Base-by-base conservation (phyloP, 2,113 vertebrate genomes). In the Lethenteron camtschaticum region DNA sequence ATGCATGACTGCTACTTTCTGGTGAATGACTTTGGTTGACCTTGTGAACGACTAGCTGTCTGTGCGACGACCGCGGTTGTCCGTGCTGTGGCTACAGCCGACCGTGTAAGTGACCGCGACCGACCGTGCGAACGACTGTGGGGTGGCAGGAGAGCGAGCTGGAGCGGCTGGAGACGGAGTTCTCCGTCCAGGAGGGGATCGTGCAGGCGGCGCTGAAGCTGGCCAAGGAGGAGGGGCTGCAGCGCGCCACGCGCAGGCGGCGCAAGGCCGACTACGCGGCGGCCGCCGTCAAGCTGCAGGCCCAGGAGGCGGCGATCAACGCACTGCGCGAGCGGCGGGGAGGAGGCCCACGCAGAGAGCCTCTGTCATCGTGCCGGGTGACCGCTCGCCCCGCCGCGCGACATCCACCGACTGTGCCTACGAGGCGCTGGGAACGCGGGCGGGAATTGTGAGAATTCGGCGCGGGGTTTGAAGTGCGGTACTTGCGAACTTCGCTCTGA, bases 131-230 rank as follows among this genome's bases (percentile, higher is more conserved):
- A 41, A 41, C 41, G 41, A 41, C 41, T 7, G 41, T 41, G 41
- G 41, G 41, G 41, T 6, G 41, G 3, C 77, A 99, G 94, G 92
- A 96, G 73, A 87, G 90, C 2, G 66, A 83, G 71, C 76, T 99
- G 71, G 86, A 88, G 76, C 85, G 89, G 72, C 74, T 99, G 78
- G 90, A 99, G 77, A 85, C 87, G 78, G 85, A 81, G 73, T 94
- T 95, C 72, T 78, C 88, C 14, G 84, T 96, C 72, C 94, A 96
- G 77, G 87, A 89, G 75, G 92, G 94, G 77, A 81, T 96, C 55
- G 86, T 95, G 24, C 90, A 99, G 79, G 90, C 94, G 8, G 86
- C 85, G 1, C 83, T 85, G 77, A 95, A 90, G 77, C 81, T 99
- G 13, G 82, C 87, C 70, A 80, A 16, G 0, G 92, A 96, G 75